phyloP scores from a whole-genome alignment of 2,888 invertebrate species.

The Macaria liturata region DNA sequence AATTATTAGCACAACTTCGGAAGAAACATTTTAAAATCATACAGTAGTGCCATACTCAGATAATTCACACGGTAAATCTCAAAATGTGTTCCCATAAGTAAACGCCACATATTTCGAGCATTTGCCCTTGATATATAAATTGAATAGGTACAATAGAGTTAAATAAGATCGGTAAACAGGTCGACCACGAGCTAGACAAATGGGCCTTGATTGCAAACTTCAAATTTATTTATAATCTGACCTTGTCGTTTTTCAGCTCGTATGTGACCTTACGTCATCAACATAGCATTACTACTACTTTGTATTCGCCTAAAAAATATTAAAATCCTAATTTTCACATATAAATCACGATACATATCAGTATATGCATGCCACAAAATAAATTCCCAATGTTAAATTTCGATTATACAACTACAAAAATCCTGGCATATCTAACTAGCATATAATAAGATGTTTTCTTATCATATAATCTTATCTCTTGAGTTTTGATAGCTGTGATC shows the following conservation, averaged over 20 bases:
- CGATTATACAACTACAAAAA: too few species aligned
- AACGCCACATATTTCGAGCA: background rate
- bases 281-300: slow-evolving; percentile 14
- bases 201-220: slow-evolving; percentile 38
- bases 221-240: slow-evolving; percentile 70
- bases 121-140: too few species aligned
- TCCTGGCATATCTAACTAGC: too few species aligned
- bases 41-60: too few species aligned
- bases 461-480: slow-evolving; percentile 6
- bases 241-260: slow-evolving; percentile 67
- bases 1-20: too few species aligned
- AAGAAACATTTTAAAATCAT: too few species aligned
- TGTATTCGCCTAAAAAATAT: slow-evolving; percentile 4
- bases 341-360: too few species aligned
- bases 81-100: slow-evolving; percentile 3
- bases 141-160: too few species aligned
- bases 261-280: slow-evolving; percentile 73
- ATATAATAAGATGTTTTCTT: too few species aligned
- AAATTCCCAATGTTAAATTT: too few species aligned
- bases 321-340: background rate
- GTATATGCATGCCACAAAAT: too few species aligned
- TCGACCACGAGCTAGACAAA: slow-evolving; percentile 12
- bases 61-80: too few species aligned
- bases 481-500: slow-evolving; percentile 4
- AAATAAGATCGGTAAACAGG: background rate